Evolutionary conservation across 2,888 invertebrate genomes (phyloP).

Genomic region (Tetranychus truncatus): DNA sequence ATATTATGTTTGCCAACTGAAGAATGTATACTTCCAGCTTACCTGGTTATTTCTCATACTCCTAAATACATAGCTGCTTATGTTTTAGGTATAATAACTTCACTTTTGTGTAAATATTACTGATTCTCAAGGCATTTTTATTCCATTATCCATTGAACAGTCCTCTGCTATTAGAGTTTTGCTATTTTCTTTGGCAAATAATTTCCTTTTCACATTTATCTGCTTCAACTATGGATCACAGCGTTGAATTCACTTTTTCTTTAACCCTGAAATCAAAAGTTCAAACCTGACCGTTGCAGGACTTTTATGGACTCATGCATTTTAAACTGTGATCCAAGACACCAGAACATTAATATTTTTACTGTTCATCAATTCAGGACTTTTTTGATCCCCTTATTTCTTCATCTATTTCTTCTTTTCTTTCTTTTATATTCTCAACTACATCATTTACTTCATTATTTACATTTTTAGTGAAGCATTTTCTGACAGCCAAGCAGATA

Average conservation of each 20-base stretch:
- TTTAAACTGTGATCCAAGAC: neutral
- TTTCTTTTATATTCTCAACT: neutral
- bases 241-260: too few relatives aligned
- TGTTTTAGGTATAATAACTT: conserved; percentile 7
- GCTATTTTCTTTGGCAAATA: neutral
- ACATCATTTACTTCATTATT: neutral
- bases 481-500: neutral
- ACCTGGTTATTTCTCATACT: neutral
- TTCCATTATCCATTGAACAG: neutral
- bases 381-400: neutral
- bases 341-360: neutral
- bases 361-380: neutral
- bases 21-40: neutral
- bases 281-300: too few relatives aligned
- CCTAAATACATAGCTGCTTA: neutral
- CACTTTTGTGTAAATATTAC: neutral
- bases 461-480: neutral
- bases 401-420: neutral
- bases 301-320: too few relatives aligned
- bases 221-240: too few relatives aligned
- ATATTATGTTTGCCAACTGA: neutral
- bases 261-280: too few relatives aligned
- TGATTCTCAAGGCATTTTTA: neutral
- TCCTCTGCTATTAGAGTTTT: neutral
- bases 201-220: neutral